Evolutionary conservation across 2,113 vertebrate species (phyloP).

Genomic region (Rhabdomys dilectus): DNA sequence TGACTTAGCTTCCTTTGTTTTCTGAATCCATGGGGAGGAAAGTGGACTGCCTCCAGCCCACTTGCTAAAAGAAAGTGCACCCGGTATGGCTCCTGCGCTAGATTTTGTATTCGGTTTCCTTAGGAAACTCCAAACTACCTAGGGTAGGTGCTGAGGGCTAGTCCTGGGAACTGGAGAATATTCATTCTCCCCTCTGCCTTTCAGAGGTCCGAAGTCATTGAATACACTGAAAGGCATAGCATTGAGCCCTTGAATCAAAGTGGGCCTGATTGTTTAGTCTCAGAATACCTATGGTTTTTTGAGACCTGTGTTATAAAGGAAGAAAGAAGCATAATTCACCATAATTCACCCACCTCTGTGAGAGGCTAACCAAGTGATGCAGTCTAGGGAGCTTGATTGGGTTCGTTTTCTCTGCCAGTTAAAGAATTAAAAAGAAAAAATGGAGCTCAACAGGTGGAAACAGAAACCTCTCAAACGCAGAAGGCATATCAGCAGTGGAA

Average conservation of each 20-base stretch:
- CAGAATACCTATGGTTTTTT: neutral
- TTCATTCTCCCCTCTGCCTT: neutral
- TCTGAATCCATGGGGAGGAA: neutral
- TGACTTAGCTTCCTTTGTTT: rapidly evolving
- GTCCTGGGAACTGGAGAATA: neutral
- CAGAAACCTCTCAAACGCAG: neutral
- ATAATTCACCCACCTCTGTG: too few species aligned
- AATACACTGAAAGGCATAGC: neutral
- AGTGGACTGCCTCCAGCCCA: rapidly evolving
- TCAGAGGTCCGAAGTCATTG: neutral
- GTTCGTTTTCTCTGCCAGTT: neutral
- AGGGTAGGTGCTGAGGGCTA: neutral
- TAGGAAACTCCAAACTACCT: neutral
- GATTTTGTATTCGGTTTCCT: neutral
- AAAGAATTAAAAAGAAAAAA: neutral
- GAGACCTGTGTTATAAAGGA: neutral
- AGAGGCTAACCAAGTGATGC: neutral
- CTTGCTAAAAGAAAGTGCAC: too few species aligned
- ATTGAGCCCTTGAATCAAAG: neutral
- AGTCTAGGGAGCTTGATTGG: neutral
- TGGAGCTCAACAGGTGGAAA: neutral
- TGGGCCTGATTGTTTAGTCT: neutral
- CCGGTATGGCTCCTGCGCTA: neutral
- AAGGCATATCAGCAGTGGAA: neutral
- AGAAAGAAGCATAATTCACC: neutral